Evolutionary conservation across 2,113 vertebrate genomes (phyloP).

Genomic region (Myotis brandtii): DNA sequence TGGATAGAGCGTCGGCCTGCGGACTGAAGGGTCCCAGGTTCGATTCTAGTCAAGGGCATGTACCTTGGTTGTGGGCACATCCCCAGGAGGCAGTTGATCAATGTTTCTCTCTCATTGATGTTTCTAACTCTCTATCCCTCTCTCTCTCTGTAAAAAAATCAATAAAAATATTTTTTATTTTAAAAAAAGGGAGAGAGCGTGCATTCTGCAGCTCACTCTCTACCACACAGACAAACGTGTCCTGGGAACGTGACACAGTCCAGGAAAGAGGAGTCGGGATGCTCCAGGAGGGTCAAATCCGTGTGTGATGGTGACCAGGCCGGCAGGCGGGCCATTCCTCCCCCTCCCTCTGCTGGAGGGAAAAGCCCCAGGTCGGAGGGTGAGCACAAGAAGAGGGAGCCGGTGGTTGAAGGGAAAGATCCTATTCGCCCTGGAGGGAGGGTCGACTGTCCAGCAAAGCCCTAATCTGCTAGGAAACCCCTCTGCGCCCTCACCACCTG

Average conservation of each 20-base stretch:
- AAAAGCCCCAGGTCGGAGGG: not conserved
- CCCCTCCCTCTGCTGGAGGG: not conserved
- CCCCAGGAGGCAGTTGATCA: too few relatives aligned
- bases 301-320: not conserved
- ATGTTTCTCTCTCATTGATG: too few relatives aligned
- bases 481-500: not conserved
- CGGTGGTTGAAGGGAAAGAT: not conserved
- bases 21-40: too few relatives aligned
- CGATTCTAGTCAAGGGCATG: too few relatives aligned
- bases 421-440: not conserved
- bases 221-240: not conserved
- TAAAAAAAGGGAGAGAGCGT: too few relatives aligned
- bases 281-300: not conserved
- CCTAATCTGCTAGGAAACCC: not conserved
- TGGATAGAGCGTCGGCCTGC: too few relatives aligned
- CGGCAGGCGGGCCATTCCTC: not conserved
- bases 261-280: rapidly evolving
- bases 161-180: too few relatives aligned
- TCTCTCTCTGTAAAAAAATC: too few relatives aligned
- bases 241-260: not conserved
- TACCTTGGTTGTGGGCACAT: too few relatives aligned
- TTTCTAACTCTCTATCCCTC: too few relatives aligned
- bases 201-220: not conserved
- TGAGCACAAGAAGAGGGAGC: not conserved
- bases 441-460: not conserved